Evolutionary conservation across 2,888 invertebrate genomes (phyloP).

Genomic region (Hybos culiciformis): DNA sequence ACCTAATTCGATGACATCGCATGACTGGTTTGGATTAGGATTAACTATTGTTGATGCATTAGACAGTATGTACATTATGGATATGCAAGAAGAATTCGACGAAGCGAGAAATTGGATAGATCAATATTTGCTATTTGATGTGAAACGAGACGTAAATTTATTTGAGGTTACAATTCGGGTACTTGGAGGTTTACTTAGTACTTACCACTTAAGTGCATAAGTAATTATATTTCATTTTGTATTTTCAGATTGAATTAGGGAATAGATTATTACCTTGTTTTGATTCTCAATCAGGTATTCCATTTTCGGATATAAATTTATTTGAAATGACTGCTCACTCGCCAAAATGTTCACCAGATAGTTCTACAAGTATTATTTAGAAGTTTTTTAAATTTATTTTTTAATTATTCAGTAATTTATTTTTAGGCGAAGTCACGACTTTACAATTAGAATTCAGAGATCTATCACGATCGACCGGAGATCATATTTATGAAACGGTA

Average conservation of each 20-base stretch:
- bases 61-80: slow-evolving; percentile 95
- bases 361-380: no score
- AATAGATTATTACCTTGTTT: slow-evolving; percentile 81
- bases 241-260: slow-evolving; percentile 63
- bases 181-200: slow-evolving; percentile 77
- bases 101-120: slow-evolving; percentile 85
- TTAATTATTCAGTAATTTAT: no score
- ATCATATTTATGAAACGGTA: slow-evolving; percentile 70
- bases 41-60: slow-evolving; percentile 91
- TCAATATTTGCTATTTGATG: slow-evolving; percentile 65
- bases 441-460: slow-evolving; percentile 94
- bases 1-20: slow-evolving; percentile 69
- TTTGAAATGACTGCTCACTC: slow-evolving; percentile 73
- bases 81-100: slow-evolving; percentile 71
- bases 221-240: slow-evolving; percentile 10
- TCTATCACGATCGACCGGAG: slow-evolving; percentile 65
- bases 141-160: slow-evolving; percentile 83
- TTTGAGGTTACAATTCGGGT: slow-evolving; percentile 95
- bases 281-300: slow-evolving; percentile 75
- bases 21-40: slow-evolving; percentile 93
- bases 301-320: slow-evolving; percentile 92
- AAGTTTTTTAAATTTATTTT: not conserved
- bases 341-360: slow-evolving; percentile 94
- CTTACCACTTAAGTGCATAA: slow-evolving; percentile 78
- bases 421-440: slow-evolving; percentile 94